Evolutionary conservation across 2,888 invertebrate genomes (phyloP).

Genomic region (Drosophila antonietae): DNA sequence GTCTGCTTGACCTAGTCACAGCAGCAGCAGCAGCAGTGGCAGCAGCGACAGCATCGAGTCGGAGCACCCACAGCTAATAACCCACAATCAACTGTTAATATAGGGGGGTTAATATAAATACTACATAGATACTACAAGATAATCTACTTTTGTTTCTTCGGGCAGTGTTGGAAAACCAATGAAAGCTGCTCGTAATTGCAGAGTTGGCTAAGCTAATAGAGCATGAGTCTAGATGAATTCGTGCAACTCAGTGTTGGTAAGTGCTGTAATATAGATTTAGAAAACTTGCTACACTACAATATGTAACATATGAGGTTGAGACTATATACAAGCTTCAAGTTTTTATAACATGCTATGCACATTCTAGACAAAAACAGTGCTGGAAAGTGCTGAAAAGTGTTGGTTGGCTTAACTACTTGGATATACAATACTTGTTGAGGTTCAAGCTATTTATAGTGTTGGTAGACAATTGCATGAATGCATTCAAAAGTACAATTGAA

Average conservation of each 20-base stretch:
- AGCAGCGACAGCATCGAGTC: not conserved
- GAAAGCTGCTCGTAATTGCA: not conserved
- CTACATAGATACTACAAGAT: not conserved
- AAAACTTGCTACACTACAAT: no score
- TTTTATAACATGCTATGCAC: not conserved
- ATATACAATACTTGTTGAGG: not conserved
- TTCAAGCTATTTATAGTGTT: not conserved
- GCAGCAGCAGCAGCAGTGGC: not conserved
- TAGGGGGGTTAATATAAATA: conserved; percentile 1
- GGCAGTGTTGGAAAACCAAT: conserved; percentile 1
- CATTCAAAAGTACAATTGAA: no score
- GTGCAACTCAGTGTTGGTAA: not conserved
- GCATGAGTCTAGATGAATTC: not conserved
- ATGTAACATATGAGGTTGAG: no score
- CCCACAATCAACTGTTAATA: conserved; percentile 32
- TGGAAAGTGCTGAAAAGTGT: not conserved
- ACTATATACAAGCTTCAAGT: not conserved
- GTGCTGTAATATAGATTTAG: not conserved
- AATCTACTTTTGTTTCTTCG: not conserved
- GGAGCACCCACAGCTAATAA: conserved; percentile 21
- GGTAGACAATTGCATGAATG: no score
- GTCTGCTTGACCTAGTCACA: no score
- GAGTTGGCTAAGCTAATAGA: not conserved
- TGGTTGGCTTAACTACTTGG: no score
- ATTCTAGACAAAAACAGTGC: not conserved